phyloP scores from a whole-genome alignment of 2,797 vertebrate species.

The Garrulus glandarius region DNA sequence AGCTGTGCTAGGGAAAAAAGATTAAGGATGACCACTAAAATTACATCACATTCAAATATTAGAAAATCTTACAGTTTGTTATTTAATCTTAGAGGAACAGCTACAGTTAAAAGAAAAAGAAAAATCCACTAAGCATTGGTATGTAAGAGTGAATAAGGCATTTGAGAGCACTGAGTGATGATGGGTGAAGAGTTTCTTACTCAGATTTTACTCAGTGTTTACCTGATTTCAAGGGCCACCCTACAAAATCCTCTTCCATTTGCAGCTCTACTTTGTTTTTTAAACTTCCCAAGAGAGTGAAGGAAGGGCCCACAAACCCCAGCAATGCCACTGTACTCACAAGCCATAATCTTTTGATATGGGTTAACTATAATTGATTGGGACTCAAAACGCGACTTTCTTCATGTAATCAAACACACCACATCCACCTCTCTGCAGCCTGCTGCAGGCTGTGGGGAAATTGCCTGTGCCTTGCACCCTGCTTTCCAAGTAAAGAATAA shows the following conservation, averaged over 20 bases:
- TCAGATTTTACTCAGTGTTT: background rate
- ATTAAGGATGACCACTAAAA: constrained; percentile 60
- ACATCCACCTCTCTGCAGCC: background rate
- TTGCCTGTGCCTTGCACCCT: background rate
- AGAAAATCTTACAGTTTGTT: constrained; percentile 29
- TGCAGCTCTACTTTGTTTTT: background rate
- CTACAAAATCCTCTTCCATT: background rate
- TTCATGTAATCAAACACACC: background rate
- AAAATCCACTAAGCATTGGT: background rate
- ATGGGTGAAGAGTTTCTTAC: background rate
- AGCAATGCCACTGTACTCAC: background rate
- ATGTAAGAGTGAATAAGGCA: background rate
- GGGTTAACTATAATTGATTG: background rate
- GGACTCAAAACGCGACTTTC: background rate
- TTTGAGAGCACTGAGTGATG: background rate
- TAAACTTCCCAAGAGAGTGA: background rate
- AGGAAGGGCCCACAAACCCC: background rate
- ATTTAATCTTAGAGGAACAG: constrained; percentile 50
- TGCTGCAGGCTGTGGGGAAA: background rate
- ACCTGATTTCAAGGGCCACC: background rate
- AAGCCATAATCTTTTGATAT: background rate
- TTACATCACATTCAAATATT: constrained; percentile 22
- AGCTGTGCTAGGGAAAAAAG: constrained; percentile 40
- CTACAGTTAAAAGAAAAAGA: background rate
- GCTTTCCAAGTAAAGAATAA: background rate